These are phyloP conservation scores for Rallus limicola DNA, from an alignment of 2,113 vertebrate genomes.

Conservation along the genomic window DNA sequence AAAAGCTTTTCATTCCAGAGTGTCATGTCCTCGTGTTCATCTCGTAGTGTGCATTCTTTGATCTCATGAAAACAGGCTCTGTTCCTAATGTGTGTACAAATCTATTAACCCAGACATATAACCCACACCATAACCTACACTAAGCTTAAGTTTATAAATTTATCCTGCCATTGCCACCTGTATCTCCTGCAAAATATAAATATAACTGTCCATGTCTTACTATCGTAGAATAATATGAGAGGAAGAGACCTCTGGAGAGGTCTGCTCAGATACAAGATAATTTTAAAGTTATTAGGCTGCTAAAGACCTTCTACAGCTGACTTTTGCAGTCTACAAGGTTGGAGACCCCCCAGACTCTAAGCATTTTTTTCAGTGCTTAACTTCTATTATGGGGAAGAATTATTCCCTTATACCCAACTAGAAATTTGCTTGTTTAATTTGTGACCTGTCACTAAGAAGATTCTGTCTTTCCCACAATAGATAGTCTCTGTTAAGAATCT, in stretches of 20 bases:
- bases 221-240: not conserved
- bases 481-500: not conserved
- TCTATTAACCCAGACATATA: not conserved
- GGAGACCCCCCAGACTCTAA: not conserved
- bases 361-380: not conserved
- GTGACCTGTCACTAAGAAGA: not conserved
- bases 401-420: not conserved
- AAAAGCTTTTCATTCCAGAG: not conserved
- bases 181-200: not conserved
- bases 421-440: not conserved
- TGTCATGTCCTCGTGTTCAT: not conserved
- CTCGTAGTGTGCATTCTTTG: not conserved
- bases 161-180: not conserved
- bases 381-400: not conserved
- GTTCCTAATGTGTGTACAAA: not conserved
- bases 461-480: not conserved
- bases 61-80: not conserved
- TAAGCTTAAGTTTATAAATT: not conserved
- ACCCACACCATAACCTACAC: not conserved
- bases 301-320: not conserved
- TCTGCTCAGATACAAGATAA: not conserved
- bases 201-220: not conserved
- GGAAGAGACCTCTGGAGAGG: not conserved
- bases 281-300: not conserved
- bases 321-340: not conserved